Conservation (phyloP, 2,113 vertebrate species). For the Eulemur rufifrons region DNA sequence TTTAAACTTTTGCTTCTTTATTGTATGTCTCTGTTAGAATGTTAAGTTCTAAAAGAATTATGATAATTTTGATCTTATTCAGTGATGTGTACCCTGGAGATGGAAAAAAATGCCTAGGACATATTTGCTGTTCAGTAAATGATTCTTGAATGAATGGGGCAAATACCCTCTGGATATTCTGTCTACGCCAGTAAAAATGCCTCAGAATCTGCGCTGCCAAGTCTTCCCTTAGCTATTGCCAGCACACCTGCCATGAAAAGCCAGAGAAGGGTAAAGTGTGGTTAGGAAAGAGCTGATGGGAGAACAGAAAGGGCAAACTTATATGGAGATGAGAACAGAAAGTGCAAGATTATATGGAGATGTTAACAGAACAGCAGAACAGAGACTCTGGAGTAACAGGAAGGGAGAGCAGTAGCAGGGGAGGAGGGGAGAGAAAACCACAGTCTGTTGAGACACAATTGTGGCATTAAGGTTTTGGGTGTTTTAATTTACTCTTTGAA, state of each 20-base stretch:
- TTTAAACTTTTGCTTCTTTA: neutral
- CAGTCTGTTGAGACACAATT: neutral
- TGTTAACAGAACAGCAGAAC: neutral
- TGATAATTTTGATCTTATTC: neutral
- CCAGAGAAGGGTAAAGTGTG: neutral
- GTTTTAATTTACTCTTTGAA: slow-evolving; percentile 40
- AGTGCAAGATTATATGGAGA: neutral
- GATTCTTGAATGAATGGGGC: neutral
- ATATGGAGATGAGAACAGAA: neutral
- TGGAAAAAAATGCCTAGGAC: neutral
- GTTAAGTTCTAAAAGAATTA: neutral
- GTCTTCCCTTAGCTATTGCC: neutral
- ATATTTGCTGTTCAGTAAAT: neutral
- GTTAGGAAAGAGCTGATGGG: neutral
- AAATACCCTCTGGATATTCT: neutral
- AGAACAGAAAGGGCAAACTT: neutral
- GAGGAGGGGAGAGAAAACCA: neutral
- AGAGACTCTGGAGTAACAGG: neutral
- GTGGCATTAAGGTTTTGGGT: neutral
- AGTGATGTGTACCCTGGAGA: neutral
- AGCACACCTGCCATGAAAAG: neutral
- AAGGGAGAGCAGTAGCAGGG: neutral
- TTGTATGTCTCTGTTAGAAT: neutral
- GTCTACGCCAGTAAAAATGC: neutral
- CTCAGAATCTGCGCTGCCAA: neutral